A percentile compares a stretch with the other conserved stretches of the same genome.
Evolutionary conservation across 2,113 vertebrate species (phyloP).

Genomic region (Eptesicus fuscus): DNA sequence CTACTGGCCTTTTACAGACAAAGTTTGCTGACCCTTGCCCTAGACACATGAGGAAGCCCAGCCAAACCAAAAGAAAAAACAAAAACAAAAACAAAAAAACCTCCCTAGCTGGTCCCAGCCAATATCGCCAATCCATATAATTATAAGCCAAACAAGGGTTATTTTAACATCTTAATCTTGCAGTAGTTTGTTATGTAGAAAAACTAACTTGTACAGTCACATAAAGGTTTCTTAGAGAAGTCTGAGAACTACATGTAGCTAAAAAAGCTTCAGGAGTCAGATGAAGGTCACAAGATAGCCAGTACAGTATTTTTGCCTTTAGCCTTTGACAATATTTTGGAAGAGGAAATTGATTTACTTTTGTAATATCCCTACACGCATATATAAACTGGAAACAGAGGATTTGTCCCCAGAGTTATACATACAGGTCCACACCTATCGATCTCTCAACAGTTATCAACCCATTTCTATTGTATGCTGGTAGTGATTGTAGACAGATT

Average conservation of each 20-base stretch:
- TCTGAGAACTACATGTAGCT: not conserved
- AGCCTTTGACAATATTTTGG: not conserved
- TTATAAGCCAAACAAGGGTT: not conserved
- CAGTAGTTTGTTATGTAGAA: not conserved
- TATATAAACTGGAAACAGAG: constrained; percentile 45
- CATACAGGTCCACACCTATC: not conserved
- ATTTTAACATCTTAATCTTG: constrained; percentile 15
- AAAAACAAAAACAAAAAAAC: not conserved
- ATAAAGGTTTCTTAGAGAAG: not conserved
- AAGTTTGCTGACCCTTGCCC: not conserved
- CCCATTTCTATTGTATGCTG: not conserved
- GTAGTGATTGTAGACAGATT: constrained; percentile 21
- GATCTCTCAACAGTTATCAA: constrained; percentile 26
- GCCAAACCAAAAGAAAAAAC: not conserved
- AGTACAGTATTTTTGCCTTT: constrained; percentile 13
- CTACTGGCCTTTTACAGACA: not conserved
- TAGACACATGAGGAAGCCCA: not conserved
- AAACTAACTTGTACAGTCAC: not conserved
- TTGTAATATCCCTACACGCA: constrained; percentile 13
- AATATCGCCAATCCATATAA: not conserved
- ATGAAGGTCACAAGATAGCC: not conserved
- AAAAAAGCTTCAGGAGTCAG: constrained; percentile 23
- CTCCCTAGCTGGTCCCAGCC: not conserved
- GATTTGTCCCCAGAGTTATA: constrained; percentile 42
- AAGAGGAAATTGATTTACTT: constrained; percentile 48